Evolutionary conservation across 2,888 invertebrate genomes (phyloP).

Genomic region (Anorthoa munda): DNA sequence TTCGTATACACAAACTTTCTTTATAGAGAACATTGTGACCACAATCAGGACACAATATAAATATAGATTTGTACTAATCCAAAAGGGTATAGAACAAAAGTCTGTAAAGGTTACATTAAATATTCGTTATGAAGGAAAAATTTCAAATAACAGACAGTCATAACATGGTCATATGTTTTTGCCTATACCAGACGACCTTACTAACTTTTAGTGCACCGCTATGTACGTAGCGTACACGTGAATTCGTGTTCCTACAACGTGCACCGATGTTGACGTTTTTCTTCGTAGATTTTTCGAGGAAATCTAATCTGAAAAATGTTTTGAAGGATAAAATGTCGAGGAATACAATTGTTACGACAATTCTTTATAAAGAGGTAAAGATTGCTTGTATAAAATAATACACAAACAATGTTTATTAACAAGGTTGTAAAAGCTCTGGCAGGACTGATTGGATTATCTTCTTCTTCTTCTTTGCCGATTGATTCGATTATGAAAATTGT

Average conservation of each 20-base stretch:
- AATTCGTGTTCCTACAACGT: neutral
- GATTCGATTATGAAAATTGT: too few species aligned
- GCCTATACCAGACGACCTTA: neutral
- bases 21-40: neutral
- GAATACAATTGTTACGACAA: neutral
- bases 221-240: neutral
- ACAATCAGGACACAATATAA: neutral
- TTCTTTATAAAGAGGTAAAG: neutral
- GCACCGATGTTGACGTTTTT: neutral
- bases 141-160: neutral
- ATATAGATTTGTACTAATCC: neutral
- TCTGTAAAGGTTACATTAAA: constrained; percentile 9
- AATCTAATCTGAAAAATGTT: neutral
- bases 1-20: too few species aligned
- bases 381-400: too few species aligned
- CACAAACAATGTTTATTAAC: too few species aligned
- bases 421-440: neutral
- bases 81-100: neutral
- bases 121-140: constrained; percentile 4
- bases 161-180: neutral
- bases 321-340: neutral
- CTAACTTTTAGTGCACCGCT: neutral
- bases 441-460: neutral
- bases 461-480: too few species aligned
- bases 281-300: neutral